These are phyloP conservation scores for Cairina moschata DNA, from an alignment of 2,113 vertebrate genomes.

Conservation along the genomic window DNA sequence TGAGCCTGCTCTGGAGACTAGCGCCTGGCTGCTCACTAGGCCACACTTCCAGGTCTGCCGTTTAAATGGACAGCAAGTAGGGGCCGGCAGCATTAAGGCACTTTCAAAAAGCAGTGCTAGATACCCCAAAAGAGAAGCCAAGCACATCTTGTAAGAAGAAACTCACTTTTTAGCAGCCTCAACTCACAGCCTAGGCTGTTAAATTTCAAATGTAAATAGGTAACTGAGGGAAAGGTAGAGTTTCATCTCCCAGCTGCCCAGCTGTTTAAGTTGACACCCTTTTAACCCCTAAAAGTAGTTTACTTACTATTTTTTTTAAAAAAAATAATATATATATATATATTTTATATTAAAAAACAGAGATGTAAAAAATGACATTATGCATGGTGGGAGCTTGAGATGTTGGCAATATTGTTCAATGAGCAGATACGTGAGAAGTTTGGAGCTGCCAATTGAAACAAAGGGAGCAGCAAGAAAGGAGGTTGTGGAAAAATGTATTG, in stretches of 20 bases:
- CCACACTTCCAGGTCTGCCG: neutral
- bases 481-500: slow-evolving; percentile 49
- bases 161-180: neutral
- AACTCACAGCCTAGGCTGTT: neutral
- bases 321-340: no score
- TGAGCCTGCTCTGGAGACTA: neutral
- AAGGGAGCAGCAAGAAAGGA: slow-evolving; percentile 38
- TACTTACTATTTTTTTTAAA: neutral
- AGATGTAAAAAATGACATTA: slow-evolving; percentile 6
- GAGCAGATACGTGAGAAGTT: neutral
- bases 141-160: neutral
- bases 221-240: neutral
- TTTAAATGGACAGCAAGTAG: neutral
- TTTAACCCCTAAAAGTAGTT: neutral
- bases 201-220: neutral
- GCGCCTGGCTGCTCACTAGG: neutral
- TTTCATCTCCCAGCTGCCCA: neutral
- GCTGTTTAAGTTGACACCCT: neutral
- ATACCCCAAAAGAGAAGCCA: neutral
- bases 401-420: slow-evolving; percentile 6
- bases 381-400: neutral
- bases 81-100: accelerated
- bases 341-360: neutral
- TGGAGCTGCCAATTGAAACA: slow-evolving; percentile 46
- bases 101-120: neutral